These are phyloP conservation scores for Odontamblyopus rebecca DNA, from an alignment of 2,797 vertebrate species.

Conservation along the genomic window DNA sequence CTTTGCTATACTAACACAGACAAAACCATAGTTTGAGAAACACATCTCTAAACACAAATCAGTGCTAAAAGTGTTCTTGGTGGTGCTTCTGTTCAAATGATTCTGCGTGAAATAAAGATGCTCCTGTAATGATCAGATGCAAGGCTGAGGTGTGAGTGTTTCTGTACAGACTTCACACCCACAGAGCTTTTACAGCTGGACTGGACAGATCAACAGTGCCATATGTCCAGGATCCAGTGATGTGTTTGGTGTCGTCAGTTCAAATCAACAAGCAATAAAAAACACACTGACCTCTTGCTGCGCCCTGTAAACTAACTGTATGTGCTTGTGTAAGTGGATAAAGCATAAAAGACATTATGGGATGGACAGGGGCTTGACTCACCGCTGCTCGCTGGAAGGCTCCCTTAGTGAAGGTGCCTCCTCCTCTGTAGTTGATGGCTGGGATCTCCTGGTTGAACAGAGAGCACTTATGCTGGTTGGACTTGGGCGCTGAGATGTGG, in stretches of 20 bases:
- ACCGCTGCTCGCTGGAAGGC: slow-evolving; percentile 97
- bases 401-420: slow-evolving; percentile 95
- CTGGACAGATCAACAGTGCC: slow-evolving; percentile 59
- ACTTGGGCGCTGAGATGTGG: slow-evolving; percentile 87
- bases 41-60: not conserved
- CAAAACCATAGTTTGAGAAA: too few relatives aligned
- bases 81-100: slow-evolving; percentile 4
- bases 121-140: slow-evolving; percentile 8
- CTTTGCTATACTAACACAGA: too few relatives aligned
- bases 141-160: slow-evolving; percentile 50
- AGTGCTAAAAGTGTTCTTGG: not conserved
- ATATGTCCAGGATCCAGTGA: slow-evolving; percentile 40
- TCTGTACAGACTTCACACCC: slow-evolving; percentile 61
- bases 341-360: not conserved
- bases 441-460: slow-evolving; percentile 94
- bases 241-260: slow-evolving; percentile 37
- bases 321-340: not conserved
- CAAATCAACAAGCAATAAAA: slow-evolving; percentile 64
- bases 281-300: slow-evolving; percentile 40
- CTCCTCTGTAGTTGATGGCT: slow-evolving; percentile 91
- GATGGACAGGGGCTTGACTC: slow-evolving; percentile 57
- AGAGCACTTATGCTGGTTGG: slow-evolving; percentile 95
- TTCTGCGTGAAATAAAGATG: slow-evolving; percentile 4
- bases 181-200: slow-evolving; percentile 64
- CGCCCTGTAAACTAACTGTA: slow-evolving; percentile 15